These are phyloP conservation scores for Agapostemon virescens DNA, from an alignment of 2,888 invertebrate genomes.

Conservation along the genomic window DNA sequence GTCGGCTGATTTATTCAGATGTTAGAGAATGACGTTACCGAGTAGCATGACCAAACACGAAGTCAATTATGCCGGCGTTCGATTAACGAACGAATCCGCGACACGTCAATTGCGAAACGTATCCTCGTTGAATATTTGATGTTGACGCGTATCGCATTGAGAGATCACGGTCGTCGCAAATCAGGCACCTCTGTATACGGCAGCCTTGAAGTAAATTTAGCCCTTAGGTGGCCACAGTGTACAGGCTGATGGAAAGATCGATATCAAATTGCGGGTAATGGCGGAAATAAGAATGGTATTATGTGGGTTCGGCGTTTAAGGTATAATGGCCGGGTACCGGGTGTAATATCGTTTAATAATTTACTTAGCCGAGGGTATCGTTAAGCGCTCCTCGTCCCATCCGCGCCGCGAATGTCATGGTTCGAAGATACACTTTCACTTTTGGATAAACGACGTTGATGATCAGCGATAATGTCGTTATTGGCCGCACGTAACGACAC, in stretches of 20 bases:
- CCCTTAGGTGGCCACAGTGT: conserved; percentile 41
- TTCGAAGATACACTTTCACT: conserved; percentile 4
- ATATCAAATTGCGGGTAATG: conserved; percentile 65
- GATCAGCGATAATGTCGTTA: not conserved
- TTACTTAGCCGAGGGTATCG: conserved; percentile 49
- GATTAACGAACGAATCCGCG: not conserved
- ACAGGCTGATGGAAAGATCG: conserved; percentile 55
- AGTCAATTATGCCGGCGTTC: not conserved
- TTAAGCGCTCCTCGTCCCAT: not conserved
- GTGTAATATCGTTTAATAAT: conserved; percentile 55
- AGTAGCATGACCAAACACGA: not conserved
- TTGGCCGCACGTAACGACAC: not conserved
- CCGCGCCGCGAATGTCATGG: not conserved
- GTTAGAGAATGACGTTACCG: not conserved
- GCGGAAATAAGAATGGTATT: conserved; percentile 65
- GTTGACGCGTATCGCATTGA: conserved; percentile 5
- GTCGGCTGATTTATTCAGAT: not conserved
- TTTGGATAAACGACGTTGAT: not conserved
- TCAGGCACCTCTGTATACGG: conserved; percentile 34
- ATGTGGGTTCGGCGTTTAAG: conserved; percentile 49
- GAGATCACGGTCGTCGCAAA: conserved; percentile 42
- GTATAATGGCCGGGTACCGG: conserved; percentile 35
- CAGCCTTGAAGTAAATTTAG: conserved; percentile 57
- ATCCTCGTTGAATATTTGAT: not conserved
- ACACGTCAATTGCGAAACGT: not conserved